phyloP scores from a whole-genome alignment of 2,888 invertebrate genomes.

The Mythimna ferrago region DNA sequence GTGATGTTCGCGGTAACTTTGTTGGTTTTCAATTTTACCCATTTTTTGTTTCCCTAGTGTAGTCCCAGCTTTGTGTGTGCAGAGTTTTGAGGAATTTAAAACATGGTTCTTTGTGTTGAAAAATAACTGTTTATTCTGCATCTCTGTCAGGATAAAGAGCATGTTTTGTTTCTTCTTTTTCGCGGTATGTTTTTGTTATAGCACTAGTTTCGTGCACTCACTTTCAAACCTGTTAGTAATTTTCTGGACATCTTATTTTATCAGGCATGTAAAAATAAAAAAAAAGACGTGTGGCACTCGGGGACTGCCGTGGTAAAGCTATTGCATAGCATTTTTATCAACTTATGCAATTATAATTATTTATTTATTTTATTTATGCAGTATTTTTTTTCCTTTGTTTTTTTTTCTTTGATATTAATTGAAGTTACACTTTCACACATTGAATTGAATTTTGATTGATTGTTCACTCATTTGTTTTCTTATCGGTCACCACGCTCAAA shows the following conservation, averaged over 20 bases:
- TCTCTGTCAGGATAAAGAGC: conserved; percentile 36
- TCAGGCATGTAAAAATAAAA: background rate
- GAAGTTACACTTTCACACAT: too few species aligned
- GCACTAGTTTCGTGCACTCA: background rate
- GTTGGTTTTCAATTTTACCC: conserved; percentile 54
- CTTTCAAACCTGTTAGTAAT: conserved; percentile 12
- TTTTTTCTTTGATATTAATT: too few species aligned
- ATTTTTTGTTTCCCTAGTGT: conserved; percentile 43
- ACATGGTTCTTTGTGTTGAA: conserved; percentile 49
- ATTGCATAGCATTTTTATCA: too few species aligned
- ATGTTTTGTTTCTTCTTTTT: conserved; percentile 20
- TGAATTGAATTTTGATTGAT: too few species aligned
- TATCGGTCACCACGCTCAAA: too few species aligned
- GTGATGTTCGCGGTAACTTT: conserved; percentile 51
- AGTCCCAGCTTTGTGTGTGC: conserved; percentile 39
- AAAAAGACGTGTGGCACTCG: too few species aligned
- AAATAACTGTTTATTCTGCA: conserved; percentile 35
- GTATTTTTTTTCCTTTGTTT: too few species aligned
- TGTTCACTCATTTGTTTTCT: too few species aligned
- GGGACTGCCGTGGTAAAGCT: too few species aligned
- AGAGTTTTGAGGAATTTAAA: conserved; percentile 58
- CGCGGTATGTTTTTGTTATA: conserved; percentile 7
- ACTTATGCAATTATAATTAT: too few species aligned
- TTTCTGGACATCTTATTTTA: background rate
- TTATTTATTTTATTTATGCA: too few species aligned